These are phyloP conservation scores for Forbesichthys papilliferus DNA, from an alignment of 2,113 vertebrate genomes.

Conservation along the genomic window DNA sequence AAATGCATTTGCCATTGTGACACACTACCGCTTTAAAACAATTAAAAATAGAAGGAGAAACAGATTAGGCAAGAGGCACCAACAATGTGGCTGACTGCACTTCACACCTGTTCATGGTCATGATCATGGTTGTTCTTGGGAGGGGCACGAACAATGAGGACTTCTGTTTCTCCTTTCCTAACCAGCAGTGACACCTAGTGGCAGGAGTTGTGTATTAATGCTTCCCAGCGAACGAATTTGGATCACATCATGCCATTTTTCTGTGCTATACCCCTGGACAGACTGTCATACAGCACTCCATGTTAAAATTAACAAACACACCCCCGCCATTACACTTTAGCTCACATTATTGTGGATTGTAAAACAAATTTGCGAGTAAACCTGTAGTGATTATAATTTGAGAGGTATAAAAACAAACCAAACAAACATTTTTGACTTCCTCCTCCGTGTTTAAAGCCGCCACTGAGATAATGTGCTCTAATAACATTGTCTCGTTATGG, in stretches of 20 bases:
- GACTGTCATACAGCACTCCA: conserved; percentile 39
- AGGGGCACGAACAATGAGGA: conserved; percentile 26
- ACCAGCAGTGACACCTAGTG: conserved; percentile 55
- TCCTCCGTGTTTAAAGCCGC: conserved; percentile 8
- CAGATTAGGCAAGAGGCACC: conserved; percentile 55
- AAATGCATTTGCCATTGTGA: no score
- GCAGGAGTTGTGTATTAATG: conserved; percentile 43
- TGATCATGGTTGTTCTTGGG: conserved; percentile 39
- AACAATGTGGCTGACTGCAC: conserved; percentile 55
- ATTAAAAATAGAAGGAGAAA: conserved; percentile 37
- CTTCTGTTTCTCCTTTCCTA: conserved; percentile 18
- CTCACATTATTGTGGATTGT: conserved; percentile 41
- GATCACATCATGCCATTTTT: conserved; percentile 39
- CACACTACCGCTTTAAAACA: no score
- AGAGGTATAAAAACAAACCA: conserved; percentile 42
- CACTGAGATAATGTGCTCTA: not conserved
- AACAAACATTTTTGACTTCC: conserved; percentile 2
- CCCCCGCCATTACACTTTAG: conserved; percentile 31
- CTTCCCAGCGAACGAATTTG: conserved; percentile 37
- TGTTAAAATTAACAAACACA: conserved; percentile 15
- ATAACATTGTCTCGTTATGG: conserved; percentile 24
- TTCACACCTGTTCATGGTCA: conserved; percentile 47
- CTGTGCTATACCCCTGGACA: conserved; percentile 40
- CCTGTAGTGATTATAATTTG: conserved; percentile 20
- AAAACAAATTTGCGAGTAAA: conserved; percentile 35